A percentile compares a stretch with the other conserved stretches of the same genome.
Conservation (phyloP, 2,888 invertebrate genomes). For the Tipula confusa region DNA sequence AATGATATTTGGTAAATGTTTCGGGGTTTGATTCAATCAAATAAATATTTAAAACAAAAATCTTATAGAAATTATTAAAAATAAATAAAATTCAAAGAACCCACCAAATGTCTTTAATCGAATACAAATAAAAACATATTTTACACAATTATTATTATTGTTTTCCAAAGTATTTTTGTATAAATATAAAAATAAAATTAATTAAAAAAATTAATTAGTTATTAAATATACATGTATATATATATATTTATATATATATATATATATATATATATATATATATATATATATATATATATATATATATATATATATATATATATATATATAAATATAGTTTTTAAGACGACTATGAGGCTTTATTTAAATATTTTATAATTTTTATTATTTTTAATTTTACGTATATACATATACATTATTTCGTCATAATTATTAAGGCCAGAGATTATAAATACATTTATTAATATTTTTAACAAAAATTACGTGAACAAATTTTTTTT, state of each 20-base stretch:
- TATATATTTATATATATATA: no score
- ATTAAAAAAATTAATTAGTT: no score
- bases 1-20: conserved; percentile 13
- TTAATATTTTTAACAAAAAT: background rate
- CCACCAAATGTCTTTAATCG: conserved; percentile 25
- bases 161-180: background rate
- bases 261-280: no score
- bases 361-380: background rate
- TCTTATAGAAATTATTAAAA: background rate
- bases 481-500: background rate
- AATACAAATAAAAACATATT: background rate
- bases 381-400: background rate
- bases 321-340: background rate
- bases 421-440: conserved; percentile 12
- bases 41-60: background rate
- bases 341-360: conserved; percentile 3
- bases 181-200: background rate
- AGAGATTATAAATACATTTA: background rate
- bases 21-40: conserved; percentile 3
- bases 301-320: no score
- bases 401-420: no score
- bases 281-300: no score
- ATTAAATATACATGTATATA: background rate
- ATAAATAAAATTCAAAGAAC: conserved; percentile 7
- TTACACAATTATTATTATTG: background rate